Conservation (phyloP, 2,797 vertebrate species). For the Paramormyrops hopkinsi region DNA sequence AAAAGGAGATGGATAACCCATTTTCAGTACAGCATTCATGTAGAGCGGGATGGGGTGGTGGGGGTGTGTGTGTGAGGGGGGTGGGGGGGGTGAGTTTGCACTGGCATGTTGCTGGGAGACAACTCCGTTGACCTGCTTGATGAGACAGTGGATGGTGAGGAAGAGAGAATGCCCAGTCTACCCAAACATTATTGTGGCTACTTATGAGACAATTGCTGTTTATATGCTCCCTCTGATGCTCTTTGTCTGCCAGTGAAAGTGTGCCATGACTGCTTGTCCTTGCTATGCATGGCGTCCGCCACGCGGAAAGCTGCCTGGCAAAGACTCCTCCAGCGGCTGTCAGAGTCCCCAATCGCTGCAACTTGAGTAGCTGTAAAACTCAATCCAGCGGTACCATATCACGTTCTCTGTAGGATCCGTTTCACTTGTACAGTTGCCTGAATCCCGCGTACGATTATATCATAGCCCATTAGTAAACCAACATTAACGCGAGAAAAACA, state of each 20-base stretch:
- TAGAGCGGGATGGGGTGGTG: conserved; percentile 27
- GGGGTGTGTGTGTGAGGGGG: not conserved
- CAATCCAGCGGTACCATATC: not conserved
- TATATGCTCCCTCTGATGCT: conserved; percentile 52
- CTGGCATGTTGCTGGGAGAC: conserved; percentile 23
- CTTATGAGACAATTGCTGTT: conserved; percentile 55
- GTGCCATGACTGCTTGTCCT: conserved; percentile 52
- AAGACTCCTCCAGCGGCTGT: conserved; percentile 45
- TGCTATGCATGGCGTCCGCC: conserved; percentile 30
- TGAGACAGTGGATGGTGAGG: conserved; percentile 32
- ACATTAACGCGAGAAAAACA: not conserved
- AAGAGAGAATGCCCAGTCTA: conserved; percentile 34
- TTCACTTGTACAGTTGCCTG: not conserved
- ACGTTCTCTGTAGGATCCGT: not conserved
- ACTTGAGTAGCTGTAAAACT: conserved; percentile 37
- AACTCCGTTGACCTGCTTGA: conserved; percentile 40
- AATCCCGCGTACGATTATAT: not conserved
- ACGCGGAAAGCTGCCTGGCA: conserved; percentile 21
- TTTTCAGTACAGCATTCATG: not conserved
- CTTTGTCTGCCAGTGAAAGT: conserved; percentile 45
- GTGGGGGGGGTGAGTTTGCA: conserved; percentile 25
- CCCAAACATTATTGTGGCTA: conserved; percentile 36
- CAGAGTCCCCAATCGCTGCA: conserved; percentile 42
- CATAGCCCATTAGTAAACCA: not conserved
- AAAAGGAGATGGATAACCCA: not conserved